Conservation (phyloP, 1,140 invertebrate genomes). For the Dinoponera quadriceps region DNA sequence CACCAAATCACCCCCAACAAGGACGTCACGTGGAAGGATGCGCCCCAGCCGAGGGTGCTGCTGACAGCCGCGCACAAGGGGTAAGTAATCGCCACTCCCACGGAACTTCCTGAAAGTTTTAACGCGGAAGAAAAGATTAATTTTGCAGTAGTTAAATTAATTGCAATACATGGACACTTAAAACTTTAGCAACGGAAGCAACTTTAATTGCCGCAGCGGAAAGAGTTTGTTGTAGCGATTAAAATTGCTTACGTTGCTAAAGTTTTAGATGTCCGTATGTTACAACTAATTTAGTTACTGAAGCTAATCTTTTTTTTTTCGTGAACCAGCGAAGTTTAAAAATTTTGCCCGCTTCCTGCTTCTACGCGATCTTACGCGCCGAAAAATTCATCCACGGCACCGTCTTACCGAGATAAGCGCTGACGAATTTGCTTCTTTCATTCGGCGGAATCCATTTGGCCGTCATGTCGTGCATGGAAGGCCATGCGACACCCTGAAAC, state of each 20-base stretch:
- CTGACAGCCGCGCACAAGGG: conserved; percentile 90
- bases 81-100: conserved; percentile 90
- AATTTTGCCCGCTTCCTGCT: background rate
- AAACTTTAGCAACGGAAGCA: no score
- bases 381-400: background rate
- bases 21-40: conserved; percentile 91
- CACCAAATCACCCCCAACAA: conserved; percentile 89
- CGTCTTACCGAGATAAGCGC: conserved; percentile 89
- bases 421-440: conserved; percentile 91
- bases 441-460: conserved; percentile 93
- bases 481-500: conserved; percentile 92
- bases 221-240: no score
- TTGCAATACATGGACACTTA: no score
- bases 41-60: conserved; percentile 89
- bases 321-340: background rate
- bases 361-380: background rate
- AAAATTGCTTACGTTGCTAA: no score
- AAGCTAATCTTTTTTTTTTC: no score
- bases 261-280: no score
- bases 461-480: conserved; percentile 93
- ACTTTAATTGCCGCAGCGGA: no score
- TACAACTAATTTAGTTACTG: no score
- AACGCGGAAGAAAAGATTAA: no score
- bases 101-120: conserved; percentile 87
- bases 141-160: no score